Base-by-base conservation (phyloP, 2,113 vertebrate genomes). In the Corythaixoides concolor region DNA sequence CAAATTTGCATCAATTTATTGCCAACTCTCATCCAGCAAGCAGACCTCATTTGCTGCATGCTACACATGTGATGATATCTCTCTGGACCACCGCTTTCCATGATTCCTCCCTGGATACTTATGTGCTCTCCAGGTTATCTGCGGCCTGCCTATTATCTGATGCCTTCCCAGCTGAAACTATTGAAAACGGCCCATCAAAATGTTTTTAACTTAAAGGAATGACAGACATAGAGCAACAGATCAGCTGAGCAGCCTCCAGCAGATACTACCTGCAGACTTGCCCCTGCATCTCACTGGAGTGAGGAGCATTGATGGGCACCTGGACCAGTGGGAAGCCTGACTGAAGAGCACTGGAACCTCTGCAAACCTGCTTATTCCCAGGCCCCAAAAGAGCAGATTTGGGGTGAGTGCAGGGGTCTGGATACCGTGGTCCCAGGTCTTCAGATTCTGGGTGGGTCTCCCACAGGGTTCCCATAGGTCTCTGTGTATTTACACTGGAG, bases 231-330 rank as follows among this genome's bases (percentile, higher is more conserved):
- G 72, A 63, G 13, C 22, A 86, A 76, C 1, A 3, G 17, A 80
- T 47, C 35, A 70, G 15, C 66, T 67, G 19, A 59, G 45, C 39
- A 55, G 55, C 28, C 43, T 80, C 41, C 43, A 75, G 49, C 23
- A 69, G 49, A 22, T 21, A n/a, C 18, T 56, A 16, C 43, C 45
- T 18, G 28, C 24, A 30, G 68, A 47, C 33, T 39, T 35, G 28
- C 35, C 55, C 15, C 37, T 35, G 30, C 3, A 0, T 43, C 60
- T 28, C 35, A 49, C 9, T 2, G 3, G 17, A 2, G 22, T 14
- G 39, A 73, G 59, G n/a, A 84, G 22, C 8, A 0, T 12, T n/a
- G 30, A 22, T 0, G 0, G 32, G 45, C 1, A 0, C n/a, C n/a
- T 28, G 28, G 37, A 64, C 30, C 39, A 55, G 21, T 4, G 2